Base-by-base conservation (phyloP, 2,888 invertebrate species). In the Baronia brevicornis region DNA sequence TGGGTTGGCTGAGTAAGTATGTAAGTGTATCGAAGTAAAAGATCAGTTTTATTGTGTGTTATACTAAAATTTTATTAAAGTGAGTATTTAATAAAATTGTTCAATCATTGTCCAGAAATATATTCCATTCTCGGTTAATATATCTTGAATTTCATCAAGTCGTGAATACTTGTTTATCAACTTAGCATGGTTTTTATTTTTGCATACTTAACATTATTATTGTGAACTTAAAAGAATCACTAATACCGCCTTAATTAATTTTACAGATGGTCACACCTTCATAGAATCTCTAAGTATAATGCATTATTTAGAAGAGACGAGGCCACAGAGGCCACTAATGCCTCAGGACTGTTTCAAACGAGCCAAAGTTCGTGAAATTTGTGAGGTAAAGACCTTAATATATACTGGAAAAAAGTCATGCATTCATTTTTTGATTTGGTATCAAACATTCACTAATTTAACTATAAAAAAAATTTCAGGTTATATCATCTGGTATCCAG, bases 241-340 rank as follows among this genome's bases (percentile, higher is more conserved):
- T 5, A 5, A 17, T 11, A n/a, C n/a, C n/a, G n/a, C n/a, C 14
- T 9, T 27, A 11, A 2, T 28, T 52, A 48, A 1, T 48, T 36
- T 74, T 74, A 5, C 55, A 93, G 91, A 91, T 82, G 91, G 91
- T 0, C 88, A 89, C 46, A 91, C 90, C 2, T 65, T 91, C 33
- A 87, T 91, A 31, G 91, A 91, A 64, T 91, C 91, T 50, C 73
- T 95, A 30, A 92, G 91, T 68, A 97, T 99, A 48, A 90, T 99
- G 88, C 96, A 98, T 66, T 98, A 97, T 68, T 79, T 98, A 57
- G 98, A 98, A 67, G 98, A 98, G 77, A 93, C 93, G 0, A 89
- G 93, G 54, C 95, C 95, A 1, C 92, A 94, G 58, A 88, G 92
- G 44, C 89, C 94, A 1, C 74, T 98, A 3, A 86, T 97, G 85